Evolutionary conservation across 1,140 invertebrate species (phyloP), one percentile per base, ranked within the genome.

Genomic region (Philopotamus ludificatus): DNA sequence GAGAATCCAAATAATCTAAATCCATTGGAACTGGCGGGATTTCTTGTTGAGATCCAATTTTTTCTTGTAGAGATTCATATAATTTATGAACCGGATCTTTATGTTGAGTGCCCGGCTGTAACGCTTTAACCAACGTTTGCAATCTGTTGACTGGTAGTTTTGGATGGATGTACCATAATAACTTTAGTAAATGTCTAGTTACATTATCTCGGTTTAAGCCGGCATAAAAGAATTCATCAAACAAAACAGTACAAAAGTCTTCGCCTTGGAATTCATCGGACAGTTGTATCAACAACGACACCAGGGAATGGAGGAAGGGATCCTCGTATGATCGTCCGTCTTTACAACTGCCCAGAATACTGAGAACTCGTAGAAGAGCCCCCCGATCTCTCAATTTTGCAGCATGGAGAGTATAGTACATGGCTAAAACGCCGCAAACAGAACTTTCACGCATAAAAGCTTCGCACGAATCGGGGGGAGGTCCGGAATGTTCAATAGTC

Each of bases 221-320:
- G 45, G 93, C 90, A 76, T 95, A 92, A 70, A 98, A 93, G 74
- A 97, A 97, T 77, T 97, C 95, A 80, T 97, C 95, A 82, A 98
- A 97, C 15, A 98, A 86, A 0, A 93, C 92, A 1, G 93, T 95
- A 79, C 94, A 97, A 74, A 97, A 97, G 68, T 97, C 94, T 81
- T 97, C 94, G 3, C 91, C 89, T 66, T 89, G 82, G 76, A 98
- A 98, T 76, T 97, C 95, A 70, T 98, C 95, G 1, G 87, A 85
- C 83, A 97, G 89, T 50, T 91, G 89, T 70, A 97, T 90, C 0
- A 98, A 81, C 39, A 93, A 75, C 1, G 91, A 89, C n/a, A 97
- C 92, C 59, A 97, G 79, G 21, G 91, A 92, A 81, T 98, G 95
- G 42, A 98, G 79, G 75, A 97, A 97, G 23, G 94, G 94, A 83